Base-by-base conservation (phyloP, 2,888 invertebrate genomes). In the Erebia epiphron region DNA sequence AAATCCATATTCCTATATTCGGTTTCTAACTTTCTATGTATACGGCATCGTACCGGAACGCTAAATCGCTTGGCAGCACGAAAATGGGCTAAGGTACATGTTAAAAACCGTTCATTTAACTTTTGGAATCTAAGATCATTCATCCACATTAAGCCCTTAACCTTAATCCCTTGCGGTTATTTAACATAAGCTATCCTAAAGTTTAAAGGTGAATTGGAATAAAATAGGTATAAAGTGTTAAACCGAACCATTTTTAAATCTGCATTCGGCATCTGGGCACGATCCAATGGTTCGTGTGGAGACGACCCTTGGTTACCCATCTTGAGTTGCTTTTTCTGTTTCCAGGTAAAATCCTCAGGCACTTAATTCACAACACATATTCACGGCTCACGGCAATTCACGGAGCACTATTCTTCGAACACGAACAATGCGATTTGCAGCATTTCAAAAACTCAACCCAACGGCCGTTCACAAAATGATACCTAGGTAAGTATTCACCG, bases 241-340 rank as follows among this genome's bases (percentile, higher is more conserved):
- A 43, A 52, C 66, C 86, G 75, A 85, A 93, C 93, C 93, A 92
- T 93, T 90, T 93, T 93, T 75, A 93, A 88, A 80, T 93, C 92
- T 73, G 86, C 78, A 79, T 88, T 86, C 76, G 91, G 93, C 74
- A 93, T 88, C 79, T 93, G 92, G 75, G 95, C 95, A 87, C 96
- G 94, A 86, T 97, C 97, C 87, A 97, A 94, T 80, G 97, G 97
- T 90, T 97, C 96, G 90, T 97, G 97, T 78, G 95, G 95, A 83
- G 97, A 96, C 79, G 97, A 97, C 83, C 97, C 96, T 90, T 97
- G 96, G 89, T 97, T 97, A 83, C 97, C 97, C 97, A 97, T 97
- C 79, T 77, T 89, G 69, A 57, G 43, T 67, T 50, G 26, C 60
- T 69, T 57, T 68, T 43, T 64, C 64, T 52, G 52, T 57, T 52